Evolutionary conservation across 2,113 vertebrate genomes (phyloP), one percentile per base, ranked within the genome.

Genomic region (Dasyprocta punctata): DNA sequence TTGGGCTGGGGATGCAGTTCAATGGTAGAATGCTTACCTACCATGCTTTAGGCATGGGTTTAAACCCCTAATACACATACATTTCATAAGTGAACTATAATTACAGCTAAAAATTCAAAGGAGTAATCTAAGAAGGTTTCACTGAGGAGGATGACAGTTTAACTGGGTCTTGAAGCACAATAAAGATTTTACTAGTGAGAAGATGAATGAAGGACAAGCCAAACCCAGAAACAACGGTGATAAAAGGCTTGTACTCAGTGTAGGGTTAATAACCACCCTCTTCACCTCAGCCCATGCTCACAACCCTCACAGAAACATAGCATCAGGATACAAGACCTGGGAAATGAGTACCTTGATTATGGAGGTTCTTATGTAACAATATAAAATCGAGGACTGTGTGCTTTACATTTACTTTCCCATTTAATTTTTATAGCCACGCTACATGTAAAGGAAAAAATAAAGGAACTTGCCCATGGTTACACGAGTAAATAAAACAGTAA

Each of bases 71-170:
- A 13, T 10, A 81, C 52, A 82, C 52, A 82, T 20, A 82, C 75
- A 49, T 12, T 78, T 78, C 54, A 63, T 56, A 80, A 88, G 30
- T 82, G 83, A 77, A 77, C 52, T 95, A 58, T 91, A 89, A 41
- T 52, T 88, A 85, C 2, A 89, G 56, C 67, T 69, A 90, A 90
- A 75, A 61, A 90, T 89, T 89, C 49, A 56, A 80, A 78, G 65
- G n/a, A 54, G 60, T 24, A 84, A 63, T 80, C 7, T 90, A 65
- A 65, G 7, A 67, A 58, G 17, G 5, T 49, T 75, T 71, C 63
- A 73, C 20, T 9, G 38, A 71, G 30, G 81, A 47, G n/a, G 52
- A 71, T 36, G 44, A 90, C 28, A 83, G 75, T 56, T 60, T 16
- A 95, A 80, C 20, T 84, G n/a, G 30, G 24, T 82, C 58, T 69